Evolutionary conservation across 2,888 invertebrate species (phyloP), one percentile per base, ranked within the genome.

Genomic region (Cantharis rufa): DNA sequence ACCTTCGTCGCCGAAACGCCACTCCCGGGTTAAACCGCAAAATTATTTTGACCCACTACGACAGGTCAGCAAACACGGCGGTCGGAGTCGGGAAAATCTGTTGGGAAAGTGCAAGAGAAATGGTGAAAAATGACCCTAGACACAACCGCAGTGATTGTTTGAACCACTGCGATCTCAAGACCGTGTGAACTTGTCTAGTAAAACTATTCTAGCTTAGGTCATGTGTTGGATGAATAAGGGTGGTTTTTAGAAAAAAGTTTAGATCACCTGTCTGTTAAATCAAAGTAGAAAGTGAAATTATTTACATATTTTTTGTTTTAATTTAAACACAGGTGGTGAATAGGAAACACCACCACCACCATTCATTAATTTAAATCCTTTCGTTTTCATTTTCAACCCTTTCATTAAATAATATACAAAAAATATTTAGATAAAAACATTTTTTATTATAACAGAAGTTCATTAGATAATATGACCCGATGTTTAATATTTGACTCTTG

Each of bases 131-230:
- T 15, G 15, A 18, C 63, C 16, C 18, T 27, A 70, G 75, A 72
- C 72, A 68, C 70, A 62, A 76, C 69, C 62, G 62, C 64, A 78
- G 63, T 63, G 74, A 69, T 74, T 75, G 61, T 10, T 73, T 80
- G 80, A 78, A 11, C 79, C 75, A 76, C 66, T 71, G 70, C 69
- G 63, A 68, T 70, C 75, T 79, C 79, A 76, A 80, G 80, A 80
- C 80, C 80, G 80, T 80, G 80, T 80, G 80, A 80, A 80, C 80
- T 77, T 79, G 79, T 80, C 80, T 80, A 79, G 79, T 72, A 28
- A 48, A 74, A 71, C 76, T 75, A 74, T 72, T 72, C 78, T 80
- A 75, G 78, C 74, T 74, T 78, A 78, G 78, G 80, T 80, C 80
- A 80, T 80, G 72, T 80, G 80, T 79, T 79, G 69, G 74, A 73